Conservation (phyloP, 2,888 invertebrate species). For the Chymomyza amoena region DNA sequence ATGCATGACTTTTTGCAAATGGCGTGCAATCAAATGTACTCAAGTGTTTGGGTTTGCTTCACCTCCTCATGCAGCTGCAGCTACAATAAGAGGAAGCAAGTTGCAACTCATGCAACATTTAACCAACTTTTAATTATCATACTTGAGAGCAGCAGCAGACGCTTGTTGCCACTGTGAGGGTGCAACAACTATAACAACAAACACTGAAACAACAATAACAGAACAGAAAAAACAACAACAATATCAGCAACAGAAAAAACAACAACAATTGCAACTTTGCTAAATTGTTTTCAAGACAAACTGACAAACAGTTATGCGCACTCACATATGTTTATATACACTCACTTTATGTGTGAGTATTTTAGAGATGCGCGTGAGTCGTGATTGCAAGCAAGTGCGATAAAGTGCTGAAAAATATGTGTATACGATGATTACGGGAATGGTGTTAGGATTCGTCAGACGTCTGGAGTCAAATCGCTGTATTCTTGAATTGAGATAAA, state of each 20-base stretch:
- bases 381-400: neutral
- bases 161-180: slow-evolving; percentile 20
- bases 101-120: slow-evolving; percentile 71
- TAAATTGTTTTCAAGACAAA: slow-evolving; percentile 45
- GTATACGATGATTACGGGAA: too few relatives aligned
- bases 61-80: neutral
- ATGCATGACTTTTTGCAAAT: slow-evolving; percentile 45
- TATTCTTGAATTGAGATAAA: too few relatives aligned
- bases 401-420: too few relatives aligned
- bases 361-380: slow-evolving; percentile 9
- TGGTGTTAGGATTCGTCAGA: too few relatives aligned
- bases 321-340: neutral
- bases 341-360: neutral
- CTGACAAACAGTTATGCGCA: neutral
- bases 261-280: slow-evolving; percentile 6
- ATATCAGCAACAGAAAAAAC: neutral
- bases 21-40: slow-evolving; percentile 68
- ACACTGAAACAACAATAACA: slow-evolving; percentile 21
- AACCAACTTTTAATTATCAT: slow-evolving; percentile 72
- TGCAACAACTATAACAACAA: slow-evolving; percentile 7
- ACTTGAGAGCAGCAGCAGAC: slow-evolving; percentile 44
- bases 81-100: slow-evolving; percentile 46
- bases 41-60: neutral
- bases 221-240: neutral
- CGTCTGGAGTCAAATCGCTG: too few relatives aligned